These are phyloP conservation scores for Synergus itoensis DNA, from an alignment of 2,888 invertebrate genomes.

Conservation along the genomic window DNA sequence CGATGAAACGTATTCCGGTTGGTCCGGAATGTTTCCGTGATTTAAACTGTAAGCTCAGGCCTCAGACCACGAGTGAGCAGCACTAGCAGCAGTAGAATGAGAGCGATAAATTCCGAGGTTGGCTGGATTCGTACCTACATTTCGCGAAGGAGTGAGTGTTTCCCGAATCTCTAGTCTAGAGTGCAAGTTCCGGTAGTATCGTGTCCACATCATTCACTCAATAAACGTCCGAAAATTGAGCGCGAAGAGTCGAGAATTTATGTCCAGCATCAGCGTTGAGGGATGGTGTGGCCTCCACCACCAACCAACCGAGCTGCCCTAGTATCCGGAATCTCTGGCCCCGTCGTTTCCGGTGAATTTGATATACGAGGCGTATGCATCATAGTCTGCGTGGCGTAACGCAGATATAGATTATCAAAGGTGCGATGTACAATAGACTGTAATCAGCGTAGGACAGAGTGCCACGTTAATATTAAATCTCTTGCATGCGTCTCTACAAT, in stretches of 20 bases:
- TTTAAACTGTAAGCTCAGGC: slow-evolving; percentile 13
- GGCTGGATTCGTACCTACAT: slow-evolving; percentile 3
- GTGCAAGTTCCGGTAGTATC: slow-evolving; percentile 10
- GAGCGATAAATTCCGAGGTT: slow-evolving; percentile 32
- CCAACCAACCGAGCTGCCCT: slow-evolving; percentile 13
- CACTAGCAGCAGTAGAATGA: background rate
- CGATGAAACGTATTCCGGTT: background rate
- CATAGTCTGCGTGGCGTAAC: slow-evolving; percentile 58
- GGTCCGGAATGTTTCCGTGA: background rate
- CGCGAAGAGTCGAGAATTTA: slow-evolving; percentile 38
- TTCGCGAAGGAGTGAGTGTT: background rate
- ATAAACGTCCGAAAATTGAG: slow-evolving; percentile 39
- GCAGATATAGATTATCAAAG: slow-evolving; percentile 69
- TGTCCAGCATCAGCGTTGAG: slow-evolving; percentile 11
- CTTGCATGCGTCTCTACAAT: slow-evolving; percentile 62
- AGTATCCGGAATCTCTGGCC: slow-evolving; percentile 50
- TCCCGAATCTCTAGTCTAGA: slow-evolving; percentile 28
- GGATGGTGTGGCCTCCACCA: slow-evolving; percentile 29
- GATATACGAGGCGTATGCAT: slow-evolving; percentile 70
- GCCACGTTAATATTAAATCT: slow-evolving; percentile 70
- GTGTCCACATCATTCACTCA: slow-evolving; percentile 39
- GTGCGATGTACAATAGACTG: slow-evolving; percentile 70
- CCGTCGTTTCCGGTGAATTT: slow-evolving; percentile 66
- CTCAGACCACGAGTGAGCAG: slow-evolving; percentile 23
- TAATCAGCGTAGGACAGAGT: slow-evolving; percentile 68